Conservation (phyloP, 2,113 vertebrate genomes). For the Oreochromis niloticus region DNA sequence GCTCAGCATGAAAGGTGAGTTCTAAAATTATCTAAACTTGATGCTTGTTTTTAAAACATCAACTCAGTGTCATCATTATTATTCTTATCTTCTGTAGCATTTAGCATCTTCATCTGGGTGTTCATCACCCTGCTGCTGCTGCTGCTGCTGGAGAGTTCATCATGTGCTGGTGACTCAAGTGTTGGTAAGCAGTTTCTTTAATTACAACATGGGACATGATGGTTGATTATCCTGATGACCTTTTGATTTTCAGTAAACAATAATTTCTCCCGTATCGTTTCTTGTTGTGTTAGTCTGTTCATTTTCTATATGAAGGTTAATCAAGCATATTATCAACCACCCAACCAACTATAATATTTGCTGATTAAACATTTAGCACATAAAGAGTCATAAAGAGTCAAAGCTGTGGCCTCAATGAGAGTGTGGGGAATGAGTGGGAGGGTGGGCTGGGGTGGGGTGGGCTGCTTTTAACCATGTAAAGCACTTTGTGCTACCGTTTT, state of each 20-base stretch:
- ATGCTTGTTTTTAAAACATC: background rate
- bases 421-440: no score
- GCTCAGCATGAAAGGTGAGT: slow-evolving; percentile 46
- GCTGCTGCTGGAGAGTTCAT: slow-evolving; percentile 13
- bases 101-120: slow-evolving; percentile 1
- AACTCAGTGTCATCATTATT: background rate
- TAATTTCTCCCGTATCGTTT: background rate
- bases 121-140: slow-evolving; percentile 13
- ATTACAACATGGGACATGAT: background rate
- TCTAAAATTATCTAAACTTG: background rate
- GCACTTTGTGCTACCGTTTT: no score
- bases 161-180: background rate
- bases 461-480: no score
- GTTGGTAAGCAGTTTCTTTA: slow-evolving; percentile 17
- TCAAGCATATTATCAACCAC: fast-evolving
- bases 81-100: background rate
- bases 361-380: background rate
- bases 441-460: no score
- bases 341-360: background rate
- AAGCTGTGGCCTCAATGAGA: background rate
- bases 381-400: background rate
- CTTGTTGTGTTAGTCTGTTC: background rate
- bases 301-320: background rate
- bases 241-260: background rate
- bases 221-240: background rate